Evolutionary conservation across 2,888 invertebrate genomes (phyloP), one percentile per base, ranked within the genome.

Genomic region (Drosophila quinaria): DNA sequence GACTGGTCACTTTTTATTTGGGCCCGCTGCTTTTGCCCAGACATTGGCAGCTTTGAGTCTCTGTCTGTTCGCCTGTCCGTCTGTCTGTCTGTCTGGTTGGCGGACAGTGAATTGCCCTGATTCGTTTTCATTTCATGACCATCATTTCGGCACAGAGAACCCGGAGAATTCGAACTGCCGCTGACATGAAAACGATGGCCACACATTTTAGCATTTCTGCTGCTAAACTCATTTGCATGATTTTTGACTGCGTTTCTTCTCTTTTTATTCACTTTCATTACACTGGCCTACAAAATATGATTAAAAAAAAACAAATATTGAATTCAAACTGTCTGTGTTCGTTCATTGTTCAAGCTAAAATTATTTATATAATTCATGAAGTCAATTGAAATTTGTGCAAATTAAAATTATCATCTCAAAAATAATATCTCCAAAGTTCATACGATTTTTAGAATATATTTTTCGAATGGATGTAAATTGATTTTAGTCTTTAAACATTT

Each of bases 201-300:
- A 70, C 71, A 66, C 52, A 70, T 61, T 73, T 65, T 49, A 64
- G 73, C 58, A 69, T 59, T 76, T 69, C 50, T 64, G 74, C 61
- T 67, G 67, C 71, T 63, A 84, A 80, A 75, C 84, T 87, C 82
- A 88, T 88, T 86, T 88, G 78, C 89, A 88, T 88, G 84, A 79
- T 74, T 88, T 86, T 69, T 72, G 68, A 51, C 37, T 60, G 47
- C 37, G 25, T 49, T 55, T 46, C 31, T 42, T 31, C 51, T 35
- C 25, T 35, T 50, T 63, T 17, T 35, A n/a, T 42, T 2, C 60
- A 63, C 52, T 65, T 70, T 70, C 66, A 69, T 75, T 81, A 74
- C 72, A 61, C 47, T 49, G 1, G 49, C 13, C 49, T 10, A 37
- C 56, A 58, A 25, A 37, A 35, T 22, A 13, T 9, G 5, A 8